Base-by-base conservation (phyloP, 2,888 invertebrate species). In the Polyommatus icarus region DNA sequence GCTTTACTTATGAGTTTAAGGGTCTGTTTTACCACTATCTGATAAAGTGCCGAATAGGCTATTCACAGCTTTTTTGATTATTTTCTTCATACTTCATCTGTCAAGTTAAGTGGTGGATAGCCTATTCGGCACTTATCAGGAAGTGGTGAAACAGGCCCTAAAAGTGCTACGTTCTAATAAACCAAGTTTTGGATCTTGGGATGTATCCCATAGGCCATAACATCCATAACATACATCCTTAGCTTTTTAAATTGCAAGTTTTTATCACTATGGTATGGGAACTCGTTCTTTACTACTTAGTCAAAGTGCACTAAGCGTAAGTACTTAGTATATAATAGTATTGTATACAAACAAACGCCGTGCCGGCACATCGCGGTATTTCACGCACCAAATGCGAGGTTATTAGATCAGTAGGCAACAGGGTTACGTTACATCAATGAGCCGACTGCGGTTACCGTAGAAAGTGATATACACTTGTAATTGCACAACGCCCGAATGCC, bases 351-450 rank as follows among this genome's bases (percentile, higher is more conserved):
- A 75, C 50, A 75, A 50, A 54, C 75, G 29, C 10, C 18, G 36
- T 36, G 40, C 40, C 75, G 75, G 50, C 50, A 75, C 85, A 84
- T 85, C 85, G 87, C 87, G 88, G 88, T 88, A 54, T 86, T 91
- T 90, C 90, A 91, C 92, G 92, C 91, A 91, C 91, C 87, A 89
- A 82, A 91, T 90, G 86, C 84, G 86, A 86, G 86, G 87, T 85
- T 85, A 86, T 84, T 85, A 85, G 86, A 85, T 85, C 86, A 89
- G 83, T 91, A 83, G 92, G 91, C 91, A 87, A 91, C 85, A 88
- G 86, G 91, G 91, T 80, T 81, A 79, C 54, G 76, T 83, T 83
- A 81, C 83, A 80, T 82, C 82, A 83, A 78, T 71, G 57, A 59
- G 57, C 40, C 72, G 50, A 71, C 36, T 20, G 73, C 59, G 72